These are phyloP conservation scores for Serilophus lunatus DNA, from an alignment of 2,113 vertebrate genomes.

Conservation along the genomic window DNA sequence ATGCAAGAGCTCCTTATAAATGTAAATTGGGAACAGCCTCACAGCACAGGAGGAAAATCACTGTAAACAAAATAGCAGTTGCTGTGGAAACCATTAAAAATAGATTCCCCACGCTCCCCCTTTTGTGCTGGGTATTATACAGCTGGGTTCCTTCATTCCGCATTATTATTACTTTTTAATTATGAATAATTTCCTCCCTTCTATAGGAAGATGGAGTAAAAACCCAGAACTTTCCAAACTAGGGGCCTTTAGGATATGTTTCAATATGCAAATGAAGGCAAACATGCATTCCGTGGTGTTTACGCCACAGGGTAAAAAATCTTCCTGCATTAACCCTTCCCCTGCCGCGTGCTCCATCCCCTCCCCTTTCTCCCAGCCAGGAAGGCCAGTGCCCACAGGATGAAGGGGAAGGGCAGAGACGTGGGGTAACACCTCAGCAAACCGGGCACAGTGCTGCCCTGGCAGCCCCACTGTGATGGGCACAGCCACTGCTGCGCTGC, in stretches of 20 bases:
- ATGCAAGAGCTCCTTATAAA: conserved; percentile 23
- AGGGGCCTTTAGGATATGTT: conserved; percentile 68
- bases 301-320: conserved; percentile 66
- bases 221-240: conserved; percentile 46
- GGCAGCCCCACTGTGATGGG: neutral
- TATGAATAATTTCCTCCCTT: conserved; percentile 74
- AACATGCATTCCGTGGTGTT: conserved; percentile 69
- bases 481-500: neutral
- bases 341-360: accelerated
- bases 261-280: conserved; percentile 68
- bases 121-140: conserved; percentile 58
- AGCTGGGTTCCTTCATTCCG: conserved; percentile 72
- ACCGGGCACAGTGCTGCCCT: accelerated
- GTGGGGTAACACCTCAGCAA: accelerated
- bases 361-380: neutral
- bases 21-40: conserved; percentile 59
- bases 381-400: neutral
- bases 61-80: conserved; percentile 76
- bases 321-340: conserved; percentile 49
- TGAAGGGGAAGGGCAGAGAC: accelerated
- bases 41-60: conserved; percentile 55
- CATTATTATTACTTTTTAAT: conserved; percentile 80
- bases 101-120: conserved; percentile 68
- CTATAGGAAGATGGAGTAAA: conserved; percentile 65
- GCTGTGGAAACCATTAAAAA: conserved; percentile 81